phyloP scores from a whole-genome alignment of 2,888 invertebrate genomes.

The Parascotia fuliginaria region DNA sequence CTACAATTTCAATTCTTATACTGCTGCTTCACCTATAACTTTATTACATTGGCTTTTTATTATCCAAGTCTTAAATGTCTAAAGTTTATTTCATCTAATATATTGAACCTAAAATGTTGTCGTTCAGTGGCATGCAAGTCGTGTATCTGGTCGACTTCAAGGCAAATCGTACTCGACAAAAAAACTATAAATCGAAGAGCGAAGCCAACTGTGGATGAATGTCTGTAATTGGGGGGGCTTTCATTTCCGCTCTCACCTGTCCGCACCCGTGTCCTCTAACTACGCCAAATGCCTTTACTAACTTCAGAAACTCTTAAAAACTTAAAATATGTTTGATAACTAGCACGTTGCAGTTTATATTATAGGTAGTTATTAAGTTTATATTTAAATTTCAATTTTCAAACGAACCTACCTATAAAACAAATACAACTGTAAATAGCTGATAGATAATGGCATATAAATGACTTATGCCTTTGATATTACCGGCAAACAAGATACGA shows the following conservation, averaged over 20 bases:
- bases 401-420: too few relatives aligned
- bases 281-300: constrained; percentile 29
- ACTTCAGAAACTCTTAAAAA: neutral
- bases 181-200: constrained; percentile 34
- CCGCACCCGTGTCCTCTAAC: constrained; percentile 33
- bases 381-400: neutral
- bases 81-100: neutral
- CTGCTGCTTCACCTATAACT: too few relatives aligned
- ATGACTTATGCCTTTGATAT: too few relatives aligned
- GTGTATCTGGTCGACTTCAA: neutral
- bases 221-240: constrained; percentile 63
- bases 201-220: constrained; percentile 50
- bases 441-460: too few relatives aligned
- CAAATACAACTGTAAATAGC: too few relatives aligned
- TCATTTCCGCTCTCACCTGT: constrained; percentile 43
- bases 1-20: too few relatives aligned
- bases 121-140: neutral
- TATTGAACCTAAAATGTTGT: neutral
- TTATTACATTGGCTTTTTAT: too few relatives aligned
- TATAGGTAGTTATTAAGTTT: neutral
- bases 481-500: too few relatives aligned
- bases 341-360: neutral
- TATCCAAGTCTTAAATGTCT: too few relatives aligned
- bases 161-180: constrained; percentile 17
- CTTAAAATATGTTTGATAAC: neutral